Evolutionary conservation across 2,113 vertebrate genomes (phyloP).

Genomic region (Macaca mulatta): DNA sequence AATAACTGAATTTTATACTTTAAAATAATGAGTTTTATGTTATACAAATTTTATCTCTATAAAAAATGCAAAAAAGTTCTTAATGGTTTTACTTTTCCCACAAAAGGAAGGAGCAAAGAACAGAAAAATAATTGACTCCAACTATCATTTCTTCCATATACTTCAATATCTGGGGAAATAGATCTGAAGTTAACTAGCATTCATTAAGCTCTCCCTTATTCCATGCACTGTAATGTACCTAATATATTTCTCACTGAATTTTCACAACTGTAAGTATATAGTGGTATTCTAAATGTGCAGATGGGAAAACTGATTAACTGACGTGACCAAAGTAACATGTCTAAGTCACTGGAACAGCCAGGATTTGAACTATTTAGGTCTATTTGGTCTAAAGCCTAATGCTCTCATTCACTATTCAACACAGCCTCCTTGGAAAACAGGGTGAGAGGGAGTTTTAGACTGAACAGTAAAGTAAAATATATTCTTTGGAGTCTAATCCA

Average conservation of each 20-base stretch:
- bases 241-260: neutral
- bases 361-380: neutral
- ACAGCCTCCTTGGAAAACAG: neutral
- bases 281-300: neutral
- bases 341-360: neutral
- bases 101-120: neutral
- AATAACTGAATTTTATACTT: slow-evolving; percentile 25
- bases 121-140: neutral
- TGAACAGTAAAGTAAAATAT: neutral
- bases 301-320: neutral
- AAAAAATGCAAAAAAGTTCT: neutral
- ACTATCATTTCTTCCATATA: neutral
- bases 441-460: neutral
- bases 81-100: neutral
- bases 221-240: neutral
- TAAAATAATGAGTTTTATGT: neutral
- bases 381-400: neutral
- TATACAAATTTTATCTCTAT: neutral
- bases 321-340: neutral
- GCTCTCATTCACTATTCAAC: neutral
- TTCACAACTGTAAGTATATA: neutral
- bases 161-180: neutral
- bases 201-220: neutral
- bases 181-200: neutral
- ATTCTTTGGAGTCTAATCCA: neutral